Percentiles rank a stretch among this genome's conserved stretches.
Conservation (phyloP, 2,888 invertebrate genomes). For the Campoplex capitator region DNA sequence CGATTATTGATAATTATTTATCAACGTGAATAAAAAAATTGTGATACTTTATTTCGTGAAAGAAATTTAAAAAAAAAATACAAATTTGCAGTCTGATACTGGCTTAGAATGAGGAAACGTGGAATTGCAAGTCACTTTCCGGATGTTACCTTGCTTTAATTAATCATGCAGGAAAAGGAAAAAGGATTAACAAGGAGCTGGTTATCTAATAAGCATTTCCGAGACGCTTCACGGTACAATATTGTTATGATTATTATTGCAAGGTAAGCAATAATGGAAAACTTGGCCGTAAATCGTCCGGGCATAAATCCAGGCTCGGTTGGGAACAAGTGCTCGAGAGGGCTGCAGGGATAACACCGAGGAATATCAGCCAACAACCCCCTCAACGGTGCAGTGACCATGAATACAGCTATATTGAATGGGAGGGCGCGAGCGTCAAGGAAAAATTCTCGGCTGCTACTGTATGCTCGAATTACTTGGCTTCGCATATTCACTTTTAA, state of each 20-base stretch:
- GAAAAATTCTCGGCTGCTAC: slow-evolving; percentile 2
- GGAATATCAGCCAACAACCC: slow-evolving; percentile 29
- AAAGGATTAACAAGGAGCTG: slow-evolving; percentile 67
- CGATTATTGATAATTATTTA: not conserved
- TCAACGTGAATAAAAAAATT: too few species aligned
- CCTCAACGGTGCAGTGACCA: not conserved
- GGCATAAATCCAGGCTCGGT: slow-evolving; percentile 70
- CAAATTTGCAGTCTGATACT: not conserved
- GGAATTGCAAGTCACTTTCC: not conserved
- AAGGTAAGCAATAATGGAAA: slow-evolving; percentile 48
- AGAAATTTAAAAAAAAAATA: not conserved
- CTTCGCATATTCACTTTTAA: slow-evolving; percentile 18
- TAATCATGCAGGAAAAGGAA: slow-evolving; percentile 42
- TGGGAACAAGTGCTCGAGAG: slow-evolving; percentile 57
- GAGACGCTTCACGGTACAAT: slow-evolving; percentile 8
- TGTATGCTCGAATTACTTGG: slow-evolving; percentile 27
- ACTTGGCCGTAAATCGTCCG: slow-evolving; percentile 71
- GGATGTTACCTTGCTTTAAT: not conserved
- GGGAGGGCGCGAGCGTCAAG: not conserved
- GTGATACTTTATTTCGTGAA: not conserved
- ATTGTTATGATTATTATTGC: slow-evolving; percentile 58
- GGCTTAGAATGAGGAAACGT: not conserved
- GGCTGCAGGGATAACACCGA: slow-evolving; percentile 49
- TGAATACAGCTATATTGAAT: slow-evolving; percentile 5
- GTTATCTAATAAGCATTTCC: slow-evolving; percentile 67